Conservation (phyloP, 2,888 invertebrate genomes). For the Mantis religiosa region DNA sequence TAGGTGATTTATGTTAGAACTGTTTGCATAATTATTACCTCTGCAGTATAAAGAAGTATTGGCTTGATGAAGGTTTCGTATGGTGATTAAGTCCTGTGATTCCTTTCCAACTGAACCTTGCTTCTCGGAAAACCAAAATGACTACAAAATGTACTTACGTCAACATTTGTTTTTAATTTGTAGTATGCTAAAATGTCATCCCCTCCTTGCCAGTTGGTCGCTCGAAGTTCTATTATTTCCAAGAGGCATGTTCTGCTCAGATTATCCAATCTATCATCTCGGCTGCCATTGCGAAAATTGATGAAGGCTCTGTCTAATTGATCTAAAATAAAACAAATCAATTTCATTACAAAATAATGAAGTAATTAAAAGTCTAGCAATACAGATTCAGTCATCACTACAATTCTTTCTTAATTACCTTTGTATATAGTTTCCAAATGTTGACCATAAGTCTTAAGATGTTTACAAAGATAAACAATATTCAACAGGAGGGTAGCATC, state of each 20-base stretch:
- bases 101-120: too few relatives aligned
- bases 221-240: conserved; percentile 88
- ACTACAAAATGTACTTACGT: conserved; percentile 38
- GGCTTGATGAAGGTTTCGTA: too few relatives aligned
- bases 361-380: background rate
- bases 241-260: conserved; percentile 82
- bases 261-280: conserved; percentile 80
- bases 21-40: too few relatives aligned
- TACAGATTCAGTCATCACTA: background rate
- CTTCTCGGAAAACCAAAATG: too few relatives aligned
- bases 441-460: conserved; percentile 68
- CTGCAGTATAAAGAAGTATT: too few relatives aligned
- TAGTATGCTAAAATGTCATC: conserved; percentile 84
- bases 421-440: conserved; percentile 78
- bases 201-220: conserved; percentile 83
- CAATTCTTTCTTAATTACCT: conserved; percentile 39
- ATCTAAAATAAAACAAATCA: conserved; percentile 47
- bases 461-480: conserved; percentile 73
- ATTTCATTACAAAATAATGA: background rate
- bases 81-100: too few relatives aligned
- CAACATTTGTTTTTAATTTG: conserved; percentile 47
- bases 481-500: conserved; percentile 66
- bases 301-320: conserved; percentile 78
- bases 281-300: conserved; percentile 83
- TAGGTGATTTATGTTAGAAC: too few relatives aligned